Conservation (phyloP, 2,888 invertebrate species). For the Tipula helvola region DNA sequence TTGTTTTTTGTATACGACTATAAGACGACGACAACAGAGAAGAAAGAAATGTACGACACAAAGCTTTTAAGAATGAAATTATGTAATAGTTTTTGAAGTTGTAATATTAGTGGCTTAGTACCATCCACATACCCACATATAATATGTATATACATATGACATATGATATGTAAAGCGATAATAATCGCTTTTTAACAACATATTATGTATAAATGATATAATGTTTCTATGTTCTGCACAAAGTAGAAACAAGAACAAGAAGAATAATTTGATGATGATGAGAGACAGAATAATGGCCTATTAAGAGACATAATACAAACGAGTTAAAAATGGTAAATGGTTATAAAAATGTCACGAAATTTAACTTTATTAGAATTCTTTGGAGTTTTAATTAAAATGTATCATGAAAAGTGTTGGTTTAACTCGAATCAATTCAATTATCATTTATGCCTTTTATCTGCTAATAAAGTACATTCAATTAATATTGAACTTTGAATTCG, state of each 20-base stretch:
- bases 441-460: no score
- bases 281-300: background rate
- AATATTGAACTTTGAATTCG: no score
- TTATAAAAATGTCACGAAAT: background rate
- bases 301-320: background rate
- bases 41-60: background rate
- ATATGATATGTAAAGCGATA: background rate
- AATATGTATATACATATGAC: background rate
- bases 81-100: background rate
- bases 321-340: background rate
- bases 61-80: background rate
- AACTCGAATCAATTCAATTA: no score
- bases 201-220: background rate
- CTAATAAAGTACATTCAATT: no score
- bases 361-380: background rate
- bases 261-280: background rate
- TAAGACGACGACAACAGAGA: background rate
- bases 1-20: background rate
- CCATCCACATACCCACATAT: background rate
- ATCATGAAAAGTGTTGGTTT: no score
- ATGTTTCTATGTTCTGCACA: background rate
- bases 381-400: no score
- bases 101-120: background rate
- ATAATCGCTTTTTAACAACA: background rate
- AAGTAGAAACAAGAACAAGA: background rate